These are phyloP conservation scores for Chaenocephalus aceratus DNA, from an alignment of 2,113 vertebrate genomes.

Conservation along the genomic window DNA sequence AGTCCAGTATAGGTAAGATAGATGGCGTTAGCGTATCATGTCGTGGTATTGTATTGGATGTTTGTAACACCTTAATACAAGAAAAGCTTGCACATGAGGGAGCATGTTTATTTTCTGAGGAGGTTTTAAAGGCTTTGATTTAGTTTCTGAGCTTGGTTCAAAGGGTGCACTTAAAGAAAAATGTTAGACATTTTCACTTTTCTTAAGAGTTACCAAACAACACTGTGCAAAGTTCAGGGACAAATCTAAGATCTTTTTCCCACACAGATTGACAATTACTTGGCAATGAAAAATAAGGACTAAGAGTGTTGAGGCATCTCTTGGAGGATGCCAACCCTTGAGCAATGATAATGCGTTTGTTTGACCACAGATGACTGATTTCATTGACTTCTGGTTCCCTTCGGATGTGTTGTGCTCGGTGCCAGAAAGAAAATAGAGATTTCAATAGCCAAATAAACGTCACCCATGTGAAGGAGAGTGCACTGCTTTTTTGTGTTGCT, in stretches of 20 bases:
- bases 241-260: conserved; percentile 12
- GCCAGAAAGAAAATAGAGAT: conserved; percentile 50
- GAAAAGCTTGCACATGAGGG: too few relatives aligned
- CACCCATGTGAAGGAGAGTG: conserved; percentile 37
- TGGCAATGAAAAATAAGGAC: conserved; percentile 37
- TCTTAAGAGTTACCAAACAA: background rate
- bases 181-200: background rate
- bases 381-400: conserved; percentile 51
- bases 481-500: conserved; percentile 1
- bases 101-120: background rate
- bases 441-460: conserved; percentile 61
- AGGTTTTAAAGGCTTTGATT: conserved; percentile 22
- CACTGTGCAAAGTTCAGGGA: conserved; percentile 5
- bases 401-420: conserved; percentile 39
- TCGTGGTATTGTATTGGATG: background rate
- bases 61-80: background rate
- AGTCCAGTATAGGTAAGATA: conserved; percentile 91
- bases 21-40: background rate
- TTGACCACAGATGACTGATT: conserved; percentile 63
- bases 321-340: conserved; percentile 40
- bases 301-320: conserved; percentile 38
- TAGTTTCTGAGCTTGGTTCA: conserved; percentile 7
- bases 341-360: conserved; percentile 53
- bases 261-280: conserved; percentile 32
- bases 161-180: conserved; percentile 18